Percentiles rank a stretch among this genome's conserved stretches.
Evolutionary conservation across 1,140 invertebrate species (phyloP).

Genomic region (Heliconius himera): DNA sequence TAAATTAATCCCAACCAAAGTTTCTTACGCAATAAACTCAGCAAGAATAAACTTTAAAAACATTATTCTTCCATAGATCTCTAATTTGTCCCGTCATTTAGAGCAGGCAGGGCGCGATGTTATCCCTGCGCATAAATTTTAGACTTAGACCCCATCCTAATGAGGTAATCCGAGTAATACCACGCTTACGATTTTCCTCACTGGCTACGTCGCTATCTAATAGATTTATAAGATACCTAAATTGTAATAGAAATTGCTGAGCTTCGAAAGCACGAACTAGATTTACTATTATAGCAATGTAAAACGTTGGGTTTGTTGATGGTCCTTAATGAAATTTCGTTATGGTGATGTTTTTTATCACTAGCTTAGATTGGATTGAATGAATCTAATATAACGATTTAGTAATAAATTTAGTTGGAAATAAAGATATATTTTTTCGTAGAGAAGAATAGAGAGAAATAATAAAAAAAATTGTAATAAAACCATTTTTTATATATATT

Average conservation of each 20-base stretch:
- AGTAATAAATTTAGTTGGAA: neutral
- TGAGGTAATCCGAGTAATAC: conserved; percentile 48
- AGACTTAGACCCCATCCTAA: conserved; percentile 45
- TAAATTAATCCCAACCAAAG: neutral
- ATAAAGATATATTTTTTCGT: no score
- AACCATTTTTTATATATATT: no score
- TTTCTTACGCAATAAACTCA: neutral
- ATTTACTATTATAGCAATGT: conserved; percentile 1
- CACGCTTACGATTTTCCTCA: conserved; percentile 27
- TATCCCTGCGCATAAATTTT: conserved; percentile 35
- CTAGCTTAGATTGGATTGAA: neutral
- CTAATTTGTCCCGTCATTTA: conserved; percentile 18
- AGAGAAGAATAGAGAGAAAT: no score
- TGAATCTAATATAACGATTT: neutral
- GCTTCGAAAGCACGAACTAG: conserved; percentile 15
- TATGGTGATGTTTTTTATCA: neutral
- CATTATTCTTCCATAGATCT: conserved; percentile 10
- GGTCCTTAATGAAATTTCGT: neutral
- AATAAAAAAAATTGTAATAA: no score
- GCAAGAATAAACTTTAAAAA: conserved; percentile 2
- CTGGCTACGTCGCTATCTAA: conserved; percentile 29
- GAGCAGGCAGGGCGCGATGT: conserved; percentile 24
- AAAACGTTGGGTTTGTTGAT: neutral
- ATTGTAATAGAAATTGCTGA: conserved; percentile 15
- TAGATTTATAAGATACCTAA: conserved; percentile 35